A percentile compares a stretch with the other conserved stretches of the same genome.
Evolutionary conservation across 2,113 vertebrate genomes (phyloP).

Genomic region (Myiopsitta monachus): DNA sequence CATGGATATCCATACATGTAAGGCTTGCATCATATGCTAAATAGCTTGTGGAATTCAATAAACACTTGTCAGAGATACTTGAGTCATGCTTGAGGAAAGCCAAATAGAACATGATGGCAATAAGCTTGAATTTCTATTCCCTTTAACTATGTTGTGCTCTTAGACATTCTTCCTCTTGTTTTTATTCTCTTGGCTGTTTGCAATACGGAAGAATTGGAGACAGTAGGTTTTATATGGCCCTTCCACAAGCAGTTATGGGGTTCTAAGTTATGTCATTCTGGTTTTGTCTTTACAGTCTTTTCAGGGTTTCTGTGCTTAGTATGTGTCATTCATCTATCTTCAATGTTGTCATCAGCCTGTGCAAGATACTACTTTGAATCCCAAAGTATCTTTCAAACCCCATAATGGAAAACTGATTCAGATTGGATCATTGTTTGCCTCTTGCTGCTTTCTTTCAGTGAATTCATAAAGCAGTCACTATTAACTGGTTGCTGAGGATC

Average conservation of each 20-base stretch:
- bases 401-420: not conserved
- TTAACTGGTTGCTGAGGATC: not conserved
- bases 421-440: not conserved
- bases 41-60: not conserved
- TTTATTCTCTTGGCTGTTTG: not conserved
- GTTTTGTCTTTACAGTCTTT: not conserved
- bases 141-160: not conserved
- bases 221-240: not conserved
- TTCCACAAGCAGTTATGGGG: not conserved
- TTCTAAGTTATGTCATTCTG: not conserved
- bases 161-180: not conserved
- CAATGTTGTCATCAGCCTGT: not conserved
- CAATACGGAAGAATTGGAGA: not conserved
- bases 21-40: not conserved
- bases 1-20: not conserved
- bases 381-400: not conserved
- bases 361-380: not conserved
- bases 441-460: not conserved
- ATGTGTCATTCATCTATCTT: not conserved
- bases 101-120: not conserved
- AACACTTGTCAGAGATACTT: not conserved
- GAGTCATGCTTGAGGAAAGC: not conserved
- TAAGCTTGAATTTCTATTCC: not conserved
- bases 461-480: not conserved
- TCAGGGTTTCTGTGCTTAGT: not conserved